Evolutionary conservation across 2,113 vertebrate genomes (phyloP).

Genomic region (Scomber colias): DNA sequence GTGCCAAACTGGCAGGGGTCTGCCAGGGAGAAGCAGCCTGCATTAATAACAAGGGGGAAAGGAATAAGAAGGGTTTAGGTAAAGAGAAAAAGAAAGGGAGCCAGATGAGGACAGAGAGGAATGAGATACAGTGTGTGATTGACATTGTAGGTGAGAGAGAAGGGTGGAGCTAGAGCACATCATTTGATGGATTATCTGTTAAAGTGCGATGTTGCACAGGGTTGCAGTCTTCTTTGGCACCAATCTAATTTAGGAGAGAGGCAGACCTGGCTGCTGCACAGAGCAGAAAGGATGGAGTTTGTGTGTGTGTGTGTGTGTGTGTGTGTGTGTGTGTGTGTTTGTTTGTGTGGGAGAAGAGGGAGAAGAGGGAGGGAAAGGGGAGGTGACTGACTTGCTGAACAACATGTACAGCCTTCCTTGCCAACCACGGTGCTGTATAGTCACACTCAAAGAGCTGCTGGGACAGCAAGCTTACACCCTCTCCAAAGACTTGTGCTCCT

Average conservation of each 20-base stretch:
- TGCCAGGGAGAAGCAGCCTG: slow-evolving; percentile 17
- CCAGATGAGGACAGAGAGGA: slow-evolving; percentile 6
- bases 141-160: slow-evolving; percentile 29
- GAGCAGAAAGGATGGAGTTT: slow-evolving; percentile 29
- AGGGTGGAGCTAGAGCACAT: slow-evolving; percentile 15
- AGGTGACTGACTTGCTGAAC: slow-evolving; percentile 44
- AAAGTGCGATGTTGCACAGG: slow-evolving; percentile 67
- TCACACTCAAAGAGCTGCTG: slow-evolving; percentile 30
- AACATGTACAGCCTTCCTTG: slow-evolving; percentile 41
- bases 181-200: slow-evolving; percentile 72
- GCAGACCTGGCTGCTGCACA: slow-evolving; percentile 56
- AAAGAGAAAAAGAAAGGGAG: not conserved
- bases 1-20: slow-evolving; percentile 64
- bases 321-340: not conserved
- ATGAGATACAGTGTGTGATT: slow-evolving; percentile 7
- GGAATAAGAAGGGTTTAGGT: not conserved
- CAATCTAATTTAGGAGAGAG: slow-evolving; percentile 74
- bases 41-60: slow-evolving; percentile 22
- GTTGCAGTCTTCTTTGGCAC: slow-evolving; percentile 69
- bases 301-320: too few species aligned
- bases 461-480: slow-evolving; percentile 18
- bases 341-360: slow-evolving; percentile 5
- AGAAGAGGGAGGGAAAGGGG: not conserved
- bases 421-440: slow-evolving; percentile 28
- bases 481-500: slow-evolving; percentile 8